Conservation (phyloP, 2,888 invertebrate genomes). For the Erebia palarica region DNA sequence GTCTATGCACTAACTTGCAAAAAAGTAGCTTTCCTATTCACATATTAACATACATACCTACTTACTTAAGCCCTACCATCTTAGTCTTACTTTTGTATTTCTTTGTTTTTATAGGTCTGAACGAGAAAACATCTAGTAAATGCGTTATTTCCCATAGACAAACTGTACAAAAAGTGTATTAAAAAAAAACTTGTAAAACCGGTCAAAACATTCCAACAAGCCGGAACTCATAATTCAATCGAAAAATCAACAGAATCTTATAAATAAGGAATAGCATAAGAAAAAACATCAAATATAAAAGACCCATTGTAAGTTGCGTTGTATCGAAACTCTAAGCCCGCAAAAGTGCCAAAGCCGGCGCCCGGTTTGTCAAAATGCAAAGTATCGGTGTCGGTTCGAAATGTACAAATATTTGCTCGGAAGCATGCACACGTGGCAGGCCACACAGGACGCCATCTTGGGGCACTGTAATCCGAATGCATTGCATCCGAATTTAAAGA, state of each 20-base stretch:
- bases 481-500: slow-evolving; percentile 1
- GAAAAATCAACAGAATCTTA: slow-evolving; percentile 66
- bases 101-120: too few species aligned
- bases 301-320: slow-evolving; percentile 47
- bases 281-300: slow-evolving; percentile 60
- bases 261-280: slow-evolving; percentile 63
- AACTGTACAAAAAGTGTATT: slow-evolving; percentile 3
- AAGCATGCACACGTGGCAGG: slow-evolving; percentile 65
- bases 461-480: slow-evolving; percentile 19
- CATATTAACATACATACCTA: too few species aligned
- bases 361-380: slow-evolving; percentile 67
- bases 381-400: slow-evolving; percentile 74
- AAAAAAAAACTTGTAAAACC: slow-evolving; percentile 50
- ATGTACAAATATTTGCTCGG: slow-evolving; percentile 75
- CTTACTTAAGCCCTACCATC: too few species aligned
- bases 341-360: slow-evolving; percentile 52
- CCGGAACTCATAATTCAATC: slow-evolving; percentile 72
- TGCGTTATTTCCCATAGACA: slow-evolving; percentile 1
- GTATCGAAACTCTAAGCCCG: slow-evolving; percentile 44
- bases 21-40: too few species aligned
- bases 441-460: slow-evolving; percentile 72
- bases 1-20: not conserved
- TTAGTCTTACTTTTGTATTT: too few species aligned
- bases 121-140: not conserved
- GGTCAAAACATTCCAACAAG: slow-evolving; percentile 61